phyloP scores from a whole-genome alignment of 2,113 vertebrate species.

The Muscicapa adusta region DNA sequence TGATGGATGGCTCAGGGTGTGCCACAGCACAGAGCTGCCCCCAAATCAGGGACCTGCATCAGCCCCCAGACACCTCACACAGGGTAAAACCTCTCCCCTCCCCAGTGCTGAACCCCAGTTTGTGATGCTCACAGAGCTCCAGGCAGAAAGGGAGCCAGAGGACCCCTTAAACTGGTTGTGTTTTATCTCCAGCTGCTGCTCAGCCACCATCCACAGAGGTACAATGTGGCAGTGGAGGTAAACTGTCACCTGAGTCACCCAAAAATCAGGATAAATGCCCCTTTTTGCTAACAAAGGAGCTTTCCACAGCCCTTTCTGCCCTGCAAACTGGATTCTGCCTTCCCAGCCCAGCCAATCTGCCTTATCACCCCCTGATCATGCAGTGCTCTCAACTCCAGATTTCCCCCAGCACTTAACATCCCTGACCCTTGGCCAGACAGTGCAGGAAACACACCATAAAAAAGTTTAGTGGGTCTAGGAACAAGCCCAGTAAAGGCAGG shows the following conservation, averaged over 20 bases:
- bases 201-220: background rate
- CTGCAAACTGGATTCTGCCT: background rate
- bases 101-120: fast-evolving
- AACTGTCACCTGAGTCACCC: background rate
- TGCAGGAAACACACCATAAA: conserved; percentile 35
- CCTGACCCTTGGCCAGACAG: conserved; percentile 39
- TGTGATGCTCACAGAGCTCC: background rate
- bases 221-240: background rate
- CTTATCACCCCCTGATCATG: background rate
- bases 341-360: background rate
- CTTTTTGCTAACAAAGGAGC: background rate
- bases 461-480: conserved; percentile 1
- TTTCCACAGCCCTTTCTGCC: background rate
- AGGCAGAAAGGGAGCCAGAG: background rate
- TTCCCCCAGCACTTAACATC: conserved; percentile 31
- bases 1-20: background rate
- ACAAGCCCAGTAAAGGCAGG: background rate
- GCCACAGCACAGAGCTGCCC: background rate
- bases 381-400: background rate
- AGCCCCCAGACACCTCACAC: background rate
- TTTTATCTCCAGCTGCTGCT: background rate
- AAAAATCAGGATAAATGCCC: background rate
- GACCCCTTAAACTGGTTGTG: background rate
- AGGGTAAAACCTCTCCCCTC: background rate
- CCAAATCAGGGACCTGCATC: background rate